Base-by-base conservation (phyloP, 2,888 invertebrate genomes). In the Lasius fuliginosus region DNA sequence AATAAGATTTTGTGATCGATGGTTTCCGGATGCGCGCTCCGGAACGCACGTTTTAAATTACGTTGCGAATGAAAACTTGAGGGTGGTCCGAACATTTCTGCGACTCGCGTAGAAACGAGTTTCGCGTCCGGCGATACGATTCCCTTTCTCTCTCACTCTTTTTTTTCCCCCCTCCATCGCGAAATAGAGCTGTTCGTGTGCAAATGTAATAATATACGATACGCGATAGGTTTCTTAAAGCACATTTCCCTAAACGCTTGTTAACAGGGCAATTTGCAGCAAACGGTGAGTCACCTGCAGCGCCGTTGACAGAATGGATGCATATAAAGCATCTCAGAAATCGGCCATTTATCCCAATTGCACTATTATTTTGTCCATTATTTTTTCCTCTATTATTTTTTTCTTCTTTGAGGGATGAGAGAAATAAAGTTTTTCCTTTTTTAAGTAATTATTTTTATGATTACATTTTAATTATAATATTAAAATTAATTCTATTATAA, bases 61-160 rank as follows among this genome's bases (percentile, higher is more conserved):
- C 71, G 58, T 49, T 65, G 73, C 81, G 49, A 77, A 83, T 74
- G 56, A 82, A 82, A 82, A 87, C 74, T 81, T 77, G 87, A 87
- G 87, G 87, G 87, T 87, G 87, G 87, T 87, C 87, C 69, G 79
- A 69, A 84, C 68, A 36, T 69, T 87, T 83, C 79, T 75, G 67
- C 79, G 71, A 73, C 73, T 85, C 40, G 81, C 73, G 68, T 68
- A 65, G 83, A 75, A 87, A 87, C 87, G 53, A 85, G 85, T 87
- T 85, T 84, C 49, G 53, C 53, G 33, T 58, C 49, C 49, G 53
- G 27, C 75, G 42, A 18, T 23, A 46, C 71, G 23, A 15, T 49
- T 68, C 58, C 49, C 68, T 82, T 40, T 62, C 60, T 67, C 67
- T 36, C 40, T 40, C 30, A 23, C 27, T 64, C 23, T 62, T 18